Evolutionary conservation across 1,140 invertebrate species (phyloP).

Genomic region (Scaptomyza graminum): DNA sequence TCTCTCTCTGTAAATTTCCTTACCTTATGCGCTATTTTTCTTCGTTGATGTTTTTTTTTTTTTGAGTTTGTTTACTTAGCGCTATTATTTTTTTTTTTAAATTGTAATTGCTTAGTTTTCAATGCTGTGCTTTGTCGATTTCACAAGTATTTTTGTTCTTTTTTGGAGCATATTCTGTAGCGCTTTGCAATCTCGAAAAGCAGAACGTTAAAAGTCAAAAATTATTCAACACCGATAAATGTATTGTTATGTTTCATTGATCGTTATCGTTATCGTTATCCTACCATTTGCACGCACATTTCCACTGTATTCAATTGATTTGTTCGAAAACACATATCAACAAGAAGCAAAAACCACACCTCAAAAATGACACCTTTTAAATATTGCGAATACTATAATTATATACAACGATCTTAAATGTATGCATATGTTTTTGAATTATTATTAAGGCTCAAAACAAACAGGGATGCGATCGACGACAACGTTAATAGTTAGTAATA

Average conservation of each 20-base stretch:
- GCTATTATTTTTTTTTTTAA: not conserved
- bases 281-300: constrained; percentile 47
- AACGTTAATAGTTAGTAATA: constrained; percentile 9
- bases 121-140: constrained; percentile 39
- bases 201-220: constrained; percentile 7
- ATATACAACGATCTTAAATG: not conserved
- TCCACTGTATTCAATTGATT: constrained; percentile 8
- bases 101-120: constrained; percentile 26
- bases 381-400: not conserved
- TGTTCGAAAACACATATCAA: constrained; percentile 10
- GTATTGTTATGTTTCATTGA: constrained; percentile 37
- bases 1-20: constrained; percentile 13
- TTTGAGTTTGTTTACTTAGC: not conserved
- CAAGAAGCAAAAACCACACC: not conserved
- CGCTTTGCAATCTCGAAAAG: constrained; percentile 23
- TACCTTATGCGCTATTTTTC: constrained; percentile 11
- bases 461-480: constrained; percentile 12
- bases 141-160: constrained; percentile 2
- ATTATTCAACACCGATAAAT: constrained; percentile 38
- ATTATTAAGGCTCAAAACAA: constrained; percentile 2
- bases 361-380: constrained; percentile 4
- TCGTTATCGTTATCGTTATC: constrained; percentile 39
- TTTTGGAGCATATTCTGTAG: constrained; percentile 30
- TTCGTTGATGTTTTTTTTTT: not conserved
- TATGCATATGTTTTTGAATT: constrained; percentile 5